These are phyloP conservation scores for Rhimphoctona megacephalus DNA, from an alignment of 2,888 invertebrate genomes.

Conservation along the genomic window DNA sequence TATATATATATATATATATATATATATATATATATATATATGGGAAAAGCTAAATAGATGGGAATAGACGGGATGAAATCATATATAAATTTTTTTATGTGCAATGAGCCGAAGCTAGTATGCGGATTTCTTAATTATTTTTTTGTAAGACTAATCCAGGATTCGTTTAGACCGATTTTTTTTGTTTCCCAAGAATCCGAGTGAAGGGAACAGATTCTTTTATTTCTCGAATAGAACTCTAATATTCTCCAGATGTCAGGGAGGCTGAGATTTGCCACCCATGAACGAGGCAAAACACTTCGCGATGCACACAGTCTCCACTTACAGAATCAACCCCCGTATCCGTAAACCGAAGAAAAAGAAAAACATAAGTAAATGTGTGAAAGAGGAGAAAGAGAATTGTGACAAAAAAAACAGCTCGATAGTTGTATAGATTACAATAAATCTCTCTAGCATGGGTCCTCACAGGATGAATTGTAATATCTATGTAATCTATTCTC, in stretches of 20 bases:
- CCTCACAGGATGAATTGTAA: not conserved
- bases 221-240: constrained; percentile 39
- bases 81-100: not conserved
- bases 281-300: constrained; percentile 43
- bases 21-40: no score
- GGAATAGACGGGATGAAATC: not conserved
- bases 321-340: constrained; percentile 54
- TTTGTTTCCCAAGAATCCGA: not conserved
- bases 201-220: not conserved
- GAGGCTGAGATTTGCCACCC: constrained; percentile 58
- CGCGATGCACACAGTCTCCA: constrained; percentile 36
- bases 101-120: not conserved
- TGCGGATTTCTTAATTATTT: not conserved
- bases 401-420: constrained; percentile 39
- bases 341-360: constrained; percentile 38
- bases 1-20: no score
- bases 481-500: not conserved
- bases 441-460: constrained; percentile 40
- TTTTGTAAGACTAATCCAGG: not conserved
- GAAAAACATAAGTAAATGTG: constrained; percentile 52
- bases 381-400: constrained; percentile 38
- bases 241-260: constrained; percentile 72
- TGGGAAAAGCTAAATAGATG: no score
- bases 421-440: not conserved
- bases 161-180: not conserved